A percentile compares a stretch with the other conserved stretches of the same genome.
Evolutionary conservation across 2,797 vertebrate genomes (phyloP).

Genomic region (Cetoscarus ocellatus): DNA sequence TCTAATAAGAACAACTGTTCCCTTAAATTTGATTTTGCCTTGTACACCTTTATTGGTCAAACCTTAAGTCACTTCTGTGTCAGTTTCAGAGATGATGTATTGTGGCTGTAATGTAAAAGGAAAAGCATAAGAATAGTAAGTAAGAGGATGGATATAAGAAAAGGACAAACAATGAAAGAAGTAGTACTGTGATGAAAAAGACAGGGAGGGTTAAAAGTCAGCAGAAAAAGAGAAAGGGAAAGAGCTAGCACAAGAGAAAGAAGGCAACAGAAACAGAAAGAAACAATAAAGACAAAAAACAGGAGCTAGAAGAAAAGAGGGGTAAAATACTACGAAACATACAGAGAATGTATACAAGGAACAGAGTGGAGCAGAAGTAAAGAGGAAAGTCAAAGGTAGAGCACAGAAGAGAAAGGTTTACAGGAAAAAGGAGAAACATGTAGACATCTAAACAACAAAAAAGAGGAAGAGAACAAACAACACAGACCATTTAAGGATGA

Average conservation of each 20-base stretch:
- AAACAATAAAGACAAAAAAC: neutral
- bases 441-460: conserved; percentile 5
- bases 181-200: neutral
- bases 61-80: too few relatives aligned
- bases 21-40: too few relatives aligned
- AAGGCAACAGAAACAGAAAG: neutral
- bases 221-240: conserved; percentile 6
- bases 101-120: neutral
- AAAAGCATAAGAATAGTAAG: neutral
- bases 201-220: neutral
- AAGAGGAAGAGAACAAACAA: conserved; percentile 32
- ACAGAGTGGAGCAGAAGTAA: conserved; percentile 1
- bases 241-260: neutral
- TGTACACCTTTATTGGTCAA: too few relatives aligned
- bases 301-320: neutral
- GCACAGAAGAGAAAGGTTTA: conserved; percentile 10
- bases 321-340: neutral
- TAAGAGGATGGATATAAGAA: neutral
- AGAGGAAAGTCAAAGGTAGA: conserved; percentile 3
- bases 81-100: too few relatives aligned
- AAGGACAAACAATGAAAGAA: neutral
- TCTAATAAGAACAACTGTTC: too few relatives aligned
- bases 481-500: conserved; percentile 32
- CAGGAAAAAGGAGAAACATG: conserved; percentile 3
- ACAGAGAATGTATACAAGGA: neutral